Conservation (phyloP, 2,888 invertebrate genomes). For the Nebria brevicollis region DNA sequence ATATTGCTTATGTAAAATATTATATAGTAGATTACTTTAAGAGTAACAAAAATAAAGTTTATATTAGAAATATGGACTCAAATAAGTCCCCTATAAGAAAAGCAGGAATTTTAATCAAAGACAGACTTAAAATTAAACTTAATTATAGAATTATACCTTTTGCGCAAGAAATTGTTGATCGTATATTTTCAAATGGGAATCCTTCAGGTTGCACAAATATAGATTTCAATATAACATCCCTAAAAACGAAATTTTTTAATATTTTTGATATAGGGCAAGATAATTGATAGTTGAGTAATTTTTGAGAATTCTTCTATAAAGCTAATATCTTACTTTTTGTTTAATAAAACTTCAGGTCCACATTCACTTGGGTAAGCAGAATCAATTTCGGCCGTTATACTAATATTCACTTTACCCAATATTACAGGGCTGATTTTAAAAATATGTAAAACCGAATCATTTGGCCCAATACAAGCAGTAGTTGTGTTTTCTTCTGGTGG, state of each 20-base stretch:
- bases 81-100: background rate
- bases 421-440: constrained; percentile 56
- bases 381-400: constrained; percentile 64
- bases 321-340: constrained; percentile 60
- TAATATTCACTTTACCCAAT: constrained; percentile 63
- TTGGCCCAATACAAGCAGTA: constrained; percentile 56
- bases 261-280: background rate
- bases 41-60: too few relatives aligned
- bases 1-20: background rate
- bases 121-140: constrained; percentile 27
- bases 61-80: background rate
- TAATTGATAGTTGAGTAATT: background rate
- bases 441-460: constrained; percentile 56
- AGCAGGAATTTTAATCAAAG: background rate
- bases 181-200: constrained; percentile 71
- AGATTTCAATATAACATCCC: constrained; percentile 72
- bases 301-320: too few relatives aligned
- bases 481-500: constrained; percentile 51
- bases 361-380: constrained; percentile 62
- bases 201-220: constrained; percentile 78
- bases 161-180: constrained; percentile 75
- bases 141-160: constrained; percentile 62
- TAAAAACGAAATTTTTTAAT: constrained; percentile 52
- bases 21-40: too few relatives aligned
- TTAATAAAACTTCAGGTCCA: constrained; percentile 64